Base-by-base conservation (phyloP, 2,113 vertebrate species). In the Hippocampus barbouri region DNA sequence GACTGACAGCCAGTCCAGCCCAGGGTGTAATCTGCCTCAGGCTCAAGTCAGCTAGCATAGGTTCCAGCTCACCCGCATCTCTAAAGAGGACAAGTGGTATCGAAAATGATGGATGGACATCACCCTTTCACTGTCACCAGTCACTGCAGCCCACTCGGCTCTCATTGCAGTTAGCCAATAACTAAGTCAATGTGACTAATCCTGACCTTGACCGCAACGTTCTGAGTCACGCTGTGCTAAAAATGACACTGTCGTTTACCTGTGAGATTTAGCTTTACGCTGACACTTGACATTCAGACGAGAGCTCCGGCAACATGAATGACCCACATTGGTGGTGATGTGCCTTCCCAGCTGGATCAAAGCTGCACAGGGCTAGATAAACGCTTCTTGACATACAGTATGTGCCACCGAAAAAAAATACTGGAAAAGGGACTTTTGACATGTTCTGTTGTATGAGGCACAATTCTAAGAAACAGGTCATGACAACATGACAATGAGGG, bases 141-240 rank as follows among this genome's bases (percentile, higher is more conserved):
- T 73, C 66, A 30, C 20, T 30, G 47, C 27, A 40, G 67, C 69
- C 77, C 62, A 68, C 70, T 62, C 60, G 21, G 43, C 15, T 40
- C 23, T 69, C 47, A 21, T 45, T 61, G 57, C 30, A 72, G 23
- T 30, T 59, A 14, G 12, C 49, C 40, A 34, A 9, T 60, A 30
- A 61, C 2, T 71, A 27, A 25, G 23, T 7, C 53, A 57, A 1
- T 56, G 27, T 57, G 66, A 77, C 47, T n/a, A 66, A 74, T 15
- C 9, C 5, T 61, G 74, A 86, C 79, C 77, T 82, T 75, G 70
- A 41, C 57, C 68, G 20, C 45, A 79, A 72, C 69, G 68, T 56
- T 68, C 73, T 62, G 66, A 74, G 80, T 79, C 75, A 73, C 6
- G 21, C 41, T 47, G 66, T 5, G 73, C 70, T 75, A 70, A 75